Conservation (phyloP, 2,113 vertebrate genomes). For the Percopsis transmontana region DNA sequence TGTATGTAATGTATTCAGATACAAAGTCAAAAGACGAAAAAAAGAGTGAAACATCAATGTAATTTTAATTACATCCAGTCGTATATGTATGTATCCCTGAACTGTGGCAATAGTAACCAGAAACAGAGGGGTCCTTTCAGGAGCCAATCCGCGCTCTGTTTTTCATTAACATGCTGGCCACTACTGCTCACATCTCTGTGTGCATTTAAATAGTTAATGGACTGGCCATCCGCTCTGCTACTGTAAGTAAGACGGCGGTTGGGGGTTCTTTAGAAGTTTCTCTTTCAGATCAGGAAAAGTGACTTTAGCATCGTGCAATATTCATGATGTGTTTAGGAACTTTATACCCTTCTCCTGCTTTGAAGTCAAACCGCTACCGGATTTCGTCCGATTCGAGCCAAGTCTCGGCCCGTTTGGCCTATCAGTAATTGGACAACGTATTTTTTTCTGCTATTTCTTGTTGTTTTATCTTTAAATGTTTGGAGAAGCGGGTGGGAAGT, state of each 20-base stretch:
- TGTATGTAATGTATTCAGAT: constrained; percentile 3
- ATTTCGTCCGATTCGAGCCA: constrained; percentile 54
- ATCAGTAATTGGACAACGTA: constrained; percentile 57
- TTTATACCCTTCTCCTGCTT: constrained; percentile 62
- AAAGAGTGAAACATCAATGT: constrained; percentile 54
- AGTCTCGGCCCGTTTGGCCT: constrained; percentile 27
- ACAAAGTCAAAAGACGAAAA: constrained; percentile 14
- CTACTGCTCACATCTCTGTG: constrained; percentile 68
- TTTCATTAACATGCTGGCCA: constrained; percentile 78
- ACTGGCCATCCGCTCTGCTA: constrained; percentile 67
- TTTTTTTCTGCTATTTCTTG: constrained; percentile 25
- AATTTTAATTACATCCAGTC: constrained; percentile 60
- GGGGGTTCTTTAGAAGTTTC: constrained; percentile 69
- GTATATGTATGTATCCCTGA: constrained; percentile 49
- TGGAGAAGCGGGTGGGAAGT: neutral
- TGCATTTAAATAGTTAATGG: constrained; percentile 81
- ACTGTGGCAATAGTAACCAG: constrained; percentile 68
- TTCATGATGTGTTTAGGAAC: constrained; percentile 77
- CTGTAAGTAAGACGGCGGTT: constrained; percentile 55
- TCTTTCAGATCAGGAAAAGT: constrained; percentile 69
- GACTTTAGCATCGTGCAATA: constrained; percentile 75
- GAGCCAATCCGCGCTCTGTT: constrained; percentile 56
- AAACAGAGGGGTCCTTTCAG: constrained; percentile 65
- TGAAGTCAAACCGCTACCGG: constrained; percentile 69
- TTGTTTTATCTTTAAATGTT: constrained; percentile 18